Percentiles rank a stretch among this genome's conserved stretches.
Conservation (phyloP, 2,888 invertebrate genomes). For the Zele albiditarsus region DNA sequence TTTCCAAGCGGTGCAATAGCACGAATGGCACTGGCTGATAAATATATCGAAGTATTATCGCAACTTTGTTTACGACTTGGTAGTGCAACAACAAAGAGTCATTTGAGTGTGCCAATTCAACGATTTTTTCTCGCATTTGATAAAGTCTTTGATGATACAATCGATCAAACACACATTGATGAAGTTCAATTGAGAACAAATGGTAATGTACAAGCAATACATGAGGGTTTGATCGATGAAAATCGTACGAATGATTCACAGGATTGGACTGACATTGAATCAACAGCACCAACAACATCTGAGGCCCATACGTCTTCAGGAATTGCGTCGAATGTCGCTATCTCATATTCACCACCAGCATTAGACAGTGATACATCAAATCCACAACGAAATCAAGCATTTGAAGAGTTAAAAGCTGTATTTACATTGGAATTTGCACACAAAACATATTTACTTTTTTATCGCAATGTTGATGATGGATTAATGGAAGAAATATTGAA, state of each 20-base stretch:
- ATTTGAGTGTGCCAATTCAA: conserved; percentile 80
- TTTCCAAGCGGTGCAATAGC: conserved; percentile 89
- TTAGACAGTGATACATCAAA: conserved; percentile 61
- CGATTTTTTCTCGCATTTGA: conserved; percentile 88
- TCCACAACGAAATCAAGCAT: conserved; percentile 73
- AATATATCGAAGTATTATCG: conserved; percentile 87
- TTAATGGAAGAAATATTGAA: conserved; percentile 82
- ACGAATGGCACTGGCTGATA: conserved; percentile 84
- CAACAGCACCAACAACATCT: neutral
- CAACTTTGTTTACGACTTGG: conserved; percentile 85
- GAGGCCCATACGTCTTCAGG: conserved; percentile 35
- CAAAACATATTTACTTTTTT: conserved; percentile 84
- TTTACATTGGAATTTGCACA: conserved; percentile 91
- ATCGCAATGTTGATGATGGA: conserved; percentile 82
- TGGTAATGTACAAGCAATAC: conserved; percentile 46
- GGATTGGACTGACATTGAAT: conserved; percentile 48
- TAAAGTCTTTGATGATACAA: conserved; percentile 76
- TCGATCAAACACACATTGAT: conserved; percentile 42
- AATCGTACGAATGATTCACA: conserved; percentile 29
- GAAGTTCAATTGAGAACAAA: conserved; percentile 35
- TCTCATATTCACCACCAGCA: conserved; percentile 78
- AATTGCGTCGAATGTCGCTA: conserved; percentile 73
- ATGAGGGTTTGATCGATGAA: conserved; percentile 27
- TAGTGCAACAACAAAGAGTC: conserved; percentile 84
- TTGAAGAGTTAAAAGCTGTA: conserved; percentile 86